phyloP scores from a whole-genome alignment of 2,888 invertebrate genomes.

The Blera fallax region DNA sequence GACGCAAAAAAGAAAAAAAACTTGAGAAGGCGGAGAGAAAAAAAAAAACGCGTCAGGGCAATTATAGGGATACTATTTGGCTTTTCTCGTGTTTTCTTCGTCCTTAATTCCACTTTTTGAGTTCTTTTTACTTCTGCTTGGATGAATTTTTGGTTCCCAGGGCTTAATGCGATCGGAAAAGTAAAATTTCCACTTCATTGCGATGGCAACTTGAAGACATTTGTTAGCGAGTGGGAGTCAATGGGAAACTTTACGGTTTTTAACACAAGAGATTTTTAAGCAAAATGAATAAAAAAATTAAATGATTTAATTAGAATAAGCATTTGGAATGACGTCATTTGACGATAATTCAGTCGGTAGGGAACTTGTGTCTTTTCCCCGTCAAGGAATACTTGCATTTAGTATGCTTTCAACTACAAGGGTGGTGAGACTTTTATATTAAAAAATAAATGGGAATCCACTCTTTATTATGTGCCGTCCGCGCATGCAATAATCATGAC shows the following conservation, averaged over 20 bases:
- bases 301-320: not conserved
- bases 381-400: not conserved
- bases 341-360: not conserved
- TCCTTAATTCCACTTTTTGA: conserved; percentile 38
- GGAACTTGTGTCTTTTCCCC: not conserved
- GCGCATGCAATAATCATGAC: no score
- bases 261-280: not conserved
- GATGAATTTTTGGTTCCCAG: conserved; percentile 40
- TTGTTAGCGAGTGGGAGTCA: conserved; percentile 25
- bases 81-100: conserved; percentile 34
- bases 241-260: not conserved
- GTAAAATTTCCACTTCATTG: conserved; percentile 66
- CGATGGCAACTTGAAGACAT: conserved; percentile 42
- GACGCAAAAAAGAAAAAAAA: not conserved
- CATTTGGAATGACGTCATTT: not conserved
- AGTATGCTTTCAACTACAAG: no score
- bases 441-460: no score
- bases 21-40: not conserved
- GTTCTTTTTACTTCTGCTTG: conserved; percentile 52
- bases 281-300: not conserved
- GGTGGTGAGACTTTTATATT: no score
- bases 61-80: conserved; percentile 62
- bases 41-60: conserved; percentile 38
- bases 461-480: no score
- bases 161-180: conserved; percentile 65